Percentiles rank a stretch among this genome's conserved stretches.
These are phyloP conservation scores for Hippotragus niger DNA, from an alignment of 2,113 vertebrate genomes.

Conservation along the genomic window DNA sequence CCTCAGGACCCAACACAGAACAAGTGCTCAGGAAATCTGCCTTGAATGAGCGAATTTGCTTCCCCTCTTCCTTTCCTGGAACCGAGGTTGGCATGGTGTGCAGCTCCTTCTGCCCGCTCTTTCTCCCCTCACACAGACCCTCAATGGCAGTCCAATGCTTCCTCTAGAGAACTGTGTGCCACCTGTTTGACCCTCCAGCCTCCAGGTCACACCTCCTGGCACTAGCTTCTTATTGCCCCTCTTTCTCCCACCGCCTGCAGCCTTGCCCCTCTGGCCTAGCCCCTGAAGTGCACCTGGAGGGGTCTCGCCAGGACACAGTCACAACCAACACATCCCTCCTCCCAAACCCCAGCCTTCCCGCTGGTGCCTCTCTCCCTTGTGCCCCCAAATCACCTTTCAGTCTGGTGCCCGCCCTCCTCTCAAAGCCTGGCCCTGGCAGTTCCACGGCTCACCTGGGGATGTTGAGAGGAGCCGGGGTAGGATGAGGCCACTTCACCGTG, in stretches of 20 bases:
- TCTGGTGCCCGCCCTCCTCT: background rate
- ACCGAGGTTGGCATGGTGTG: rapidly evolving
- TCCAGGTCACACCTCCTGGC: background rate
- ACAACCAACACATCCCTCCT: background rate
- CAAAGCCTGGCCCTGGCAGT: background rate
- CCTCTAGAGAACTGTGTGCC: background rate
- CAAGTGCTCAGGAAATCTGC: background rate
- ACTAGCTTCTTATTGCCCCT: too few species aligned
- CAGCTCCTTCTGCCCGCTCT: background rate
- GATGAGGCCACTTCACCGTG: background rate
- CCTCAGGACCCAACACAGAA: background rate
- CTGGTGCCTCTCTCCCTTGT: background rate
- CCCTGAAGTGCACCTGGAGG: background rate
- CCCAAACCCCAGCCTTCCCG: background rate
- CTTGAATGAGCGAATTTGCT: background rate
- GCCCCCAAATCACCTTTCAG: background rate
- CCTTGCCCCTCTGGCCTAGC: background rate
- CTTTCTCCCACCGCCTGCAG: background rate
- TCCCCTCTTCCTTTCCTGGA: background rate
- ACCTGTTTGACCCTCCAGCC: background rate
- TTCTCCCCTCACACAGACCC: background rate
- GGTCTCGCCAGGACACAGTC: background rate
- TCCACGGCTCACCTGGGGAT: background rate
- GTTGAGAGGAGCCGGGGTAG: background rate
- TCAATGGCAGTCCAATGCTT: rapidly evolving